Percentiles rank a stretch among this genome's conserved stretches.
phyloP scores from a whole-genome alignment of 2,113 vertebrate species.

The Sturnus vulgaris region DNA sequence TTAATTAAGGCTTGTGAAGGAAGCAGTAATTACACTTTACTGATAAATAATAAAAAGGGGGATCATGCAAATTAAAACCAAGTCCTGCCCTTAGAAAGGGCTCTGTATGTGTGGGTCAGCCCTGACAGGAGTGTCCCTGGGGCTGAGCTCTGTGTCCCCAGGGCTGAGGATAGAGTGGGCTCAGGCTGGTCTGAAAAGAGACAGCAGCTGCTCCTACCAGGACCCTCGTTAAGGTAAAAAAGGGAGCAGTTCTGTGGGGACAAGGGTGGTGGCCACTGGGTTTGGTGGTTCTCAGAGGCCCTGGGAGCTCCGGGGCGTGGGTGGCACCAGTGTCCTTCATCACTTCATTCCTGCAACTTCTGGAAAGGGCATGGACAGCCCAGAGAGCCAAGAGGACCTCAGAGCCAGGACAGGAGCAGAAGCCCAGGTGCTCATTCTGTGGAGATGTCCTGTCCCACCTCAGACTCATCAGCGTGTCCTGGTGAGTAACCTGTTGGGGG shows the following conservation, averaged over 20 bases:
- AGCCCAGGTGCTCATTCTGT: background rate
- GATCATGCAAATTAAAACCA: background rate
- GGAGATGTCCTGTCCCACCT: background rate
- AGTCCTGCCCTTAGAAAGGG: background rate
- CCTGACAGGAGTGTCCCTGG: background rate
- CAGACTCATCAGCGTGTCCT: rapidly evolving
- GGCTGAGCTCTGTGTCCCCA: rapidly evolving
- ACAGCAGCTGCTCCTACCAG: background rate
- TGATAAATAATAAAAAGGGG: constrained; percentile 35
- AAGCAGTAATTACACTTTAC: constrained; percentile 30
- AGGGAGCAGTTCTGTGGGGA: background rate
- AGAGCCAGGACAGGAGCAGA: background rate
- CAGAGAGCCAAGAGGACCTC: background rate
- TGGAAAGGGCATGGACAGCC: background rate
- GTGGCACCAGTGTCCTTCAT: background rate
- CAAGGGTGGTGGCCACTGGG: background rate
- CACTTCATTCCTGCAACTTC: background rate
- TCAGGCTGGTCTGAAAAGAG: background rate
- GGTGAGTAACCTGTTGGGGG: background rate
- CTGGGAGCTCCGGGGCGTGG: rapidly evolving
- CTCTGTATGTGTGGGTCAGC: background rate
- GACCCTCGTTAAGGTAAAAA: background rate
- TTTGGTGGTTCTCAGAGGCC: background rate
- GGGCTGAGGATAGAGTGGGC: background rate
- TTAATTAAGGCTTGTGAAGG: constrained; percentile 40